Evolutionary conservation across 2,888 invertebrate species (phyloP).

Genomic region (Lasioglossum figueresi): DNA sequence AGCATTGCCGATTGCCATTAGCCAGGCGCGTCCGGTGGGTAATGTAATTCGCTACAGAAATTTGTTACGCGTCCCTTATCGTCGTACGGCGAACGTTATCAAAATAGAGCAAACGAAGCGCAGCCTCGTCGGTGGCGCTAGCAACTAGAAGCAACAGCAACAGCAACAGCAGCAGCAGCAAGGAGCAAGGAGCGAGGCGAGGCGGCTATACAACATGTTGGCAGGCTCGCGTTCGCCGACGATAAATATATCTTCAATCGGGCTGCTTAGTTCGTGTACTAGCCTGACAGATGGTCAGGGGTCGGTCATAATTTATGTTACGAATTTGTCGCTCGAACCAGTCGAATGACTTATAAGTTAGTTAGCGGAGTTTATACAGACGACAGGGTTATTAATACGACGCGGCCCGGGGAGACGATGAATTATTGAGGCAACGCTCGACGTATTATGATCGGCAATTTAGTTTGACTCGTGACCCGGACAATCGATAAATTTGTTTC

Average conservation of each 20-base stretch:
- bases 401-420: conserved; percentile 45
- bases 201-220: background rate
- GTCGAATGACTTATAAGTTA: conserved; percentile 60
- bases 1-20: conserved; percentile 25
- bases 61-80: conserved; percentile 26
- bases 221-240: conserved; percentile 4
- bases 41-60: conserved; percentile 19
- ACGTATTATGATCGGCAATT: conserved; percentile 58
- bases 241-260: conserved; percentile 59
- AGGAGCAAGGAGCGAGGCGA: conserved; percentile 9
- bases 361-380: conserved; percentile 56
- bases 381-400: conserved; percentile 58
- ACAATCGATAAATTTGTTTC: conserved; percentile 47
- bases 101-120: conserved; percentile 11
- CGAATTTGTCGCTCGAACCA: conserved; percentile 62
- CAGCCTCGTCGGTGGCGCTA: background rate
- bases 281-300: conserved; percentile 50
- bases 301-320: conserved; percentile 61
- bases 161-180: background rate
- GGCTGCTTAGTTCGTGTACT: conserved; percentile 38
- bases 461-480: conserved; percentile 58
- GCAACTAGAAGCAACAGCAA: background rate
- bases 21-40: background rate
- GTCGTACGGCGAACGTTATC: conserved; percentile 20
- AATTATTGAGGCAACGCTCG: conserved; percentile 33